Evolutionary conservation across 2,888 invertebrate species (phyloP).

Genomic region (Exocentrus adspersus): DNA sequence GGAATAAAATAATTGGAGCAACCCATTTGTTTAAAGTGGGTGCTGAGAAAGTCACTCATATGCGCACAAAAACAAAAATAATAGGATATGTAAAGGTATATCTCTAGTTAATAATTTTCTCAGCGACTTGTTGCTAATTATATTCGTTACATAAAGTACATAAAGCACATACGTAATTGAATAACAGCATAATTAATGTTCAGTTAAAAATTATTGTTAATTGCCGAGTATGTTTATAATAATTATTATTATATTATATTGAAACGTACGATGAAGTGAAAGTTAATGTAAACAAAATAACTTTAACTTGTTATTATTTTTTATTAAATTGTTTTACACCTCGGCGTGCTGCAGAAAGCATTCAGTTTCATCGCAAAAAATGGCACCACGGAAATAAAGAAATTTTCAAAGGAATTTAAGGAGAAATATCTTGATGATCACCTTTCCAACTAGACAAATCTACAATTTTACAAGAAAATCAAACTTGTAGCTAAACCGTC

Average conservation of each 20-base stretch:
- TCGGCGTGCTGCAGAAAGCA: too few relatives aligned
- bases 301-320: not conserved
- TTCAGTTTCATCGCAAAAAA: too few relatives aligned
- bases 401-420: too few relatives aligned
- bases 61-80: not conserved
- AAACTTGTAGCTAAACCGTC: not conserved
- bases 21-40: too few relatives aligned
- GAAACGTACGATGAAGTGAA: conserved; percentile 1
- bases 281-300: conserved; percentile 6
- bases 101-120: conserved; percentile 10
- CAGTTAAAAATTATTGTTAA: conserved; percentile 16
- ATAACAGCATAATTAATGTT: conserved; percentile 13
- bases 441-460: too few relatives aligned
- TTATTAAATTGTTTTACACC: not conserved
- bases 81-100: not conserved
- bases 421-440: too few relatives aligned
- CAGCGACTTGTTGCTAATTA: conserved; percentile 14
- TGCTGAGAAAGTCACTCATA: not conserved
- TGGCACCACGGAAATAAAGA: too few relatives aligned
- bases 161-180: conserved; percentile 12
- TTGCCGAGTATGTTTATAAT: not conserved
- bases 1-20: too few relatives aligned
- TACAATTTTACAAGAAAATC: too few relatives aligned
- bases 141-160: conserved; percentile 7
- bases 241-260: not conserved